Percentiles rank a stretch among this genome's conserved stretches.
Conservation (phyloP, 2,888 invertebrate species). For the Neuroscelio doddi region DNA sequence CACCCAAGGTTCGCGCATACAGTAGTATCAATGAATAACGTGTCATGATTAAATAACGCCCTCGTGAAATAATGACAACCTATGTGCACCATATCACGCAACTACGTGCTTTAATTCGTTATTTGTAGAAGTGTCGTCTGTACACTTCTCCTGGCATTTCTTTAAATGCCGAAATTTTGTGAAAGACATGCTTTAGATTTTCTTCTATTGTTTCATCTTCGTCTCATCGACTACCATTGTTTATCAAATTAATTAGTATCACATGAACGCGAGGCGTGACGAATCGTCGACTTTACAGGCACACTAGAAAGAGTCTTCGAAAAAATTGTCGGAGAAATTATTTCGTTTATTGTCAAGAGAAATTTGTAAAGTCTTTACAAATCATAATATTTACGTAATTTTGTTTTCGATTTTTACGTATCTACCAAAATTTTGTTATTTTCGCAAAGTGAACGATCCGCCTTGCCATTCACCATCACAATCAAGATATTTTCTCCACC, state of each 20-base stretch:
- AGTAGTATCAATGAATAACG: constrained; percentile 49
- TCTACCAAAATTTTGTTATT: no score
- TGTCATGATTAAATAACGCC: constrained; percentile 40
- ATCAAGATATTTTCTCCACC: no score
- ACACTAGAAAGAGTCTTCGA: constrained; percentile 19
- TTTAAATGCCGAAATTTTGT: neutral
- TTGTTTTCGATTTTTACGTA: no score
- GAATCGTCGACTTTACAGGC: neutral
- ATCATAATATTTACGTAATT: no score
- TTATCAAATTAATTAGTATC: constrained; percentile 38
- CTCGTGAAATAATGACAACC: constrained; percentile 34
- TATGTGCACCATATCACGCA: constrained; percentile 5
- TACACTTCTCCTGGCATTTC: neutral
- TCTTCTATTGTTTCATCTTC: neutral
- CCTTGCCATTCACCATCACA: no score
- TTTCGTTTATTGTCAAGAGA: constrained; percentile 3
- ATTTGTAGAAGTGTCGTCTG: neutral
- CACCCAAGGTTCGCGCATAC: constrained; percentile 64
- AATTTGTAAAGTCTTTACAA: no score
- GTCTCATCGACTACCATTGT: constrained; percentile 34
- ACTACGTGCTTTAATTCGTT: constrained; percentile 3
- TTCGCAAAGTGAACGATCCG: no score
- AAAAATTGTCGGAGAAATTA: constrained; percentile 19
- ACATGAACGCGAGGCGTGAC: constrained; percentile 22
- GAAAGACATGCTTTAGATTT: neutral